These are phyloP conservation scores for Halictus ligatus DNA, from an alignment of 2,888 invertebrate species.

Conservation along the genomic window DNA sequence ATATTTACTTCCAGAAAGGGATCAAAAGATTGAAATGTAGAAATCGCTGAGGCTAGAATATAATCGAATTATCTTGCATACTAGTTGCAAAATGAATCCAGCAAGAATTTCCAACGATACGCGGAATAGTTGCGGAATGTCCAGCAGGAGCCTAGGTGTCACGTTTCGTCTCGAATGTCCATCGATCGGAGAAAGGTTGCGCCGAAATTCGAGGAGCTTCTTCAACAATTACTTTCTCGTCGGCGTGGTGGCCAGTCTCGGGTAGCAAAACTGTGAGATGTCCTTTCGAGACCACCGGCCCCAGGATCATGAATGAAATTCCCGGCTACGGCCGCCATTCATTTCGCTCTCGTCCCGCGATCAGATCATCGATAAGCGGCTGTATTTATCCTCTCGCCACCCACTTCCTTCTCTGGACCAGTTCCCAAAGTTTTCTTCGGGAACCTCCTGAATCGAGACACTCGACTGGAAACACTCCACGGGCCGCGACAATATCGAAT, in stretches of 20 bases:
- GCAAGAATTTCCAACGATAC: not conserved
- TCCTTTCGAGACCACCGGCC: slow-evolving; percentile 71
- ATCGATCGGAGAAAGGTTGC: slow-evolving; percentile 23
- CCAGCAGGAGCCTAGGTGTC: not conserved
- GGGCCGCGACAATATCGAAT: slow-evolving; percentile 8
- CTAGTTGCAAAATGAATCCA: not conserved
- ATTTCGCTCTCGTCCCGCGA: slow-evolving; percentile 61
- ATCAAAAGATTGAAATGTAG: not conserved
- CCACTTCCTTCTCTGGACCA: slow-evolving; percentile 64
- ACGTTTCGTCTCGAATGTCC: slow-evolving; percentile 16
- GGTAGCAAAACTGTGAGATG: slow-evolving; percentile 67
- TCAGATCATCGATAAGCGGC: slow-evolving; percentile 77
- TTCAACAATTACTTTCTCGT: slow-evolving; percentile 72
- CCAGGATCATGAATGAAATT: slow-evolving; percentile 78
- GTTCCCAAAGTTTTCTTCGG: slow-evolving; percentile 50
- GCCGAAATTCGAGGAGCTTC: slow-evolving; percentile 55
- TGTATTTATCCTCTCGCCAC: slow-evolving; percentile 75
- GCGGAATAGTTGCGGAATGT: not conserved
- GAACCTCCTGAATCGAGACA: slow-evolving; percentile 20
- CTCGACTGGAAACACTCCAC: not conserved
- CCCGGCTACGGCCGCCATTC: slow-evolving; percentile 66
- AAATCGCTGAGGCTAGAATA: not conserved
- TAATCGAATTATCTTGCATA: not conserved
- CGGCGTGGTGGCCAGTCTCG: slow-evolving; percentile 57
- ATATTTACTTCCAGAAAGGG: not conserved